Evolutionary conservation across 2,888 invertebrate species (phyloP).

Genomic region (Lasioglossum zephyrum): DNA sequence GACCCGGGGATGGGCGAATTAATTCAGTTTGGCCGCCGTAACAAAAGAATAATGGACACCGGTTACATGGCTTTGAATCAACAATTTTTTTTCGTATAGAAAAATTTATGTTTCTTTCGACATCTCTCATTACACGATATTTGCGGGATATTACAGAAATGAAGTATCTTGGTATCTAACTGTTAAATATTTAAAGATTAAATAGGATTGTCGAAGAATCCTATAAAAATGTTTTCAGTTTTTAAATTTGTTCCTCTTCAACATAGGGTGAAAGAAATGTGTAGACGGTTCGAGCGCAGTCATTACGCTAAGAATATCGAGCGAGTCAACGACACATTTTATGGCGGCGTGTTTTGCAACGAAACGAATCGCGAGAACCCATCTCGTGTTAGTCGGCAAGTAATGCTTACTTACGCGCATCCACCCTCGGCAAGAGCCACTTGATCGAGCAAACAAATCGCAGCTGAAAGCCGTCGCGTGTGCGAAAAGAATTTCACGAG

Average conservation of each 20-base stretch:
- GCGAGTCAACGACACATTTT: background rate
- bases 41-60: conserved; percentile 53
- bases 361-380: background rate
- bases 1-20: conserved; percentile 40
- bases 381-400: background rate
- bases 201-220: too few relatives aligned
- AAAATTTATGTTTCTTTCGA: background rate
- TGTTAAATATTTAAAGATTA: too few relatives aligned
- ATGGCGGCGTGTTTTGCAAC: background rate
- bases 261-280: background rate
- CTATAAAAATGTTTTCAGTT: too few relatives aligned
- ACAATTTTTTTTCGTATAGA: background rate
- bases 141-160: too few relatives aligned
- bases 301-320: conserved; percentile 26
- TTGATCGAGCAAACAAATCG: background rate
- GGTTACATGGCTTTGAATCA: background rate
- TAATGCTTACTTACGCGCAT: conserved; percentile 2
- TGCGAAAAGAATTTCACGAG: background rate
- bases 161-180: too few relatives aligned
- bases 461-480: background rate
- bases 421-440: background rate
- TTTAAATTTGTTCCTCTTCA: too few relatives aligned
- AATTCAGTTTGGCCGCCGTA: conserved; percentile 45
- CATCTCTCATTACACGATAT: too few relatives aligned
- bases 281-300: background rate